Evolutionary conservation across 2,888 invertebrate species (phyloP), one percentile per base, ranked within the genome.

Genomic region (Altica lythri): DNA sequence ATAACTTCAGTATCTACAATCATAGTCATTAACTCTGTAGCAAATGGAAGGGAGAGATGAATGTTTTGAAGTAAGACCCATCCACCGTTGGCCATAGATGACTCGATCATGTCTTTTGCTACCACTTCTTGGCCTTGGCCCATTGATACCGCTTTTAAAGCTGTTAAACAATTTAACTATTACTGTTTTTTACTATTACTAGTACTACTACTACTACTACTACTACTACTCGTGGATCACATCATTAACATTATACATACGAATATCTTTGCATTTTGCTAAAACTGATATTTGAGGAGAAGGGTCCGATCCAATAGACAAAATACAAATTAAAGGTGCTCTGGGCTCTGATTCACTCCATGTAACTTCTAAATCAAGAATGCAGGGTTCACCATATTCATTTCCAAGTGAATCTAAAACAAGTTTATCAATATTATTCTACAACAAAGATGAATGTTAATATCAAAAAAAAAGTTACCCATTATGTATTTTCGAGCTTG

Each of bases 31-130:
- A 90, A 86, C 80, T 97, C 96, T 2, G 90, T 86, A 71, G 95
- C 94, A 77, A 96, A 97, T 2, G 94, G 90, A 14, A 97, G 79
- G 1, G 95, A 95, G n/a, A 97, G 79, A 76, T 97, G 97, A 66
- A 95, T 93, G 74, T 97, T 97, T 79, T 97, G 96, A 4, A 97
- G 80, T 6, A 97, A 80, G 1, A 96, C 92, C 96, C 96, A 97
- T 9, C 92, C 90, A 0, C 97, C 96, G 60, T 77, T 75, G 2
- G 72, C 46, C 70, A 76, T 75, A 0, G 75, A 72, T 2, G 62
- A 63, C 57, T 76, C 75, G 42, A 77, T 75, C 74, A 77, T 74
- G 37, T 77, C 78, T 53, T 69, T 70, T 1, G 77, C 77, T 2
- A 77, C 76, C 4, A 76, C 78, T 72, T 89, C 97, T 79, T 97